Evolutionary conservation across 37 sponge, comb jelly and placozoan genomes (phyloP).

Genomic region (Axinella damicornis): DNA sequence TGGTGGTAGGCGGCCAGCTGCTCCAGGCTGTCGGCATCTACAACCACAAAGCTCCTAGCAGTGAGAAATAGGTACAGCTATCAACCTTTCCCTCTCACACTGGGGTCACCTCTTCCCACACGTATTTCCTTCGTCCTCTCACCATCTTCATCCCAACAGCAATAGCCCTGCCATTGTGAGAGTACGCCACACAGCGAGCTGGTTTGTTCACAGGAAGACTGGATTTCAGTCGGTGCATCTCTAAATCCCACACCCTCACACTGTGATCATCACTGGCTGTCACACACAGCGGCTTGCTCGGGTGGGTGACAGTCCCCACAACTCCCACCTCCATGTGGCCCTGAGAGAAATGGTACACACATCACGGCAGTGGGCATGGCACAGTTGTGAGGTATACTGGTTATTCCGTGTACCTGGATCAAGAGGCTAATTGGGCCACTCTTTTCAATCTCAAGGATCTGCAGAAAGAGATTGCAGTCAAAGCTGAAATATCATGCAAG

Average conservation of each 20-base stretch:
- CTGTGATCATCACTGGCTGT: slow-evolving; percentile 92
- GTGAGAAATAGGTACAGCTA: background rate
- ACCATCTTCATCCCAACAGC: slow-evolving; percentile 92
- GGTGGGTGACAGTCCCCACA: slow-evolving; percentile 94
- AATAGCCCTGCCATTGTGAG: slow-evolving; percentile 77
- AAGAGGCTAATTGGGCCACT: slow-evolving; percentile 81
- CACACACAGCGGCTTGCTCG: slow-evolving; percentile 56
- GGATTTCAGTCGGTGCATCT: slow-evolving; percentile 47
- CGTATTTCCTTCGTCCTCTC: slow-evolving; percentile 49
- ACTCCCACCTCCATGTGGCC: slow-evolving; percentile 95
- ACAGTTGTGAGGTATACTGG: too few relatives aligned
- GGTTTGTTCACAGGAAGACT: slow-evolving; percentile 44
- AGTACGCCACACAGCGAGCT: slow-evolving; percentile 83
- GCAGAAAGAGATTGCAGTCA: background rate
- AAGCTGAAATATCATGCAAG: too few relatives aligned
- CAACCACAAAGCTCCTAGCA: slow-evolving; percentile 64
- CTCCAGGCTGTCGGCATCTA: slow-evolving; percentile 52
- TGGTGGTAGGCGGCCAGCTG: slow-evolving; percentile 78
- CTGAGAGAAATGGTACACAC: slow-evolving; percentile 7
- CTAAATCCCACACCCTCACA: slow-evolving; percentile 88
- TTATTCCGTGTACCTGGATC: slow-evolving; percentile 53
- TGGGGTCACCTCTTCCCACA: background rate
- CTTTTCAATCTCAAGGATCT: slow-evolving; percentile 90
- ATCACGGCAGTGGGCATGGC: too few relatives aligned
- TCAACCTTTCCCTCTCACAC: background rate